phyloP scores from a whole-genome alignment of 1,140 invertebrate species.

The Drosophila arawakana region DNA sequence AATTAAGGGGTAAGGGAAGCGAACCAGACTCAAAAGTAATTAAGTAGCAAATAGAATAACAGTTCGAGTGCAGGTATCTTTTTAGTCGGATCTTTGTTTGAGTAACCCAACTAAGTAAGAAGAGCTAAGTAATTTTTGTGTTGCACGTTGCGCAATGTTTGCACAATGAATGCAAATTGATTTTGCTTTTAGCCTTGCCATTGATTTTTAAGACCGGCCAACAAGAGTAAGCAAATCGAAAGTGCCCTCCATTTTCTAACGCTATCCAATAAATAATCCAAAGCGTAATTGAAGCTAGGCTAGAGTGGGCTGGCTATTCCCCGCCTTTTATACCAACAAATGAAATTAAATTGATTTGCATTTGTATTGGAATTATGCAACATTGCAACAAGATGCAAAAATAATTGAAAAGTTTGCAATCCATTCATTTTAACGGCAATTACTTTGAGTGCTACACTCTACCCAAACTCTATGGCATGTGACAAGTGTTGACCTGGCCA shows the following conservation, averaged over 20 bases:
- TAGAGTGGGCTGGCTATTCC: background rate
- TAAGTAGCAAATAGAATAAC: background rate
- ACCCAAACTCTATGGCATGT: background rate
- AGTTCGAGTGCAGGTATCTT: background rate
- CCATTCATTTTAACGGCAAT: constrained; percentile 14
- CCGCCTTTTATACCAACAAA: constrained; percentile 6
- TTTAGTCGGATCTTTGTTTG: background rate
- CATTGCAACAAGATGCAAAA: constrained; percentile 9
- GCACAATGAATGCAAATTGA: constrained; percentile 63
- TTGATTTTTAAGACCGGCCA: constrained; percentile 16
- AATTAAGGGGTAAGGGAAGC: too few species aligned
- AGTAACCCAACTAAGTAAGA: background rate
- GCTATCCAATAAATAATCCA: constrained; percentile 51
- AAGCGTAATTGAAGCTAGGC: constrained; percentile 24
- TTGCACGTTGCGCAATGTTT: constrained; percentile 49
- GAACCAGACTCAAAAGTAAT: background rate
- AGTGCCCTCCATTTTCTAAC: constrained; percentile 33
- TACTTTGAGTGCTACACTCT: constrained; percentile 11
- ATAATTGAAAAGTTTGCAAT: constrained; percentile 14
- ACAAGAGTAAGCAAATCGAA: constrained; percentile 55
- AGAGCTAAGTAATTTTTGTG: background rate
- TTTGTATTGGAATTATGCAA: constrained; percentile 36
- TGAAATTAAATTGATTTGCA: constrained; percentile 60
- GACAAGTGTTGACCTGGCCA: background rate
- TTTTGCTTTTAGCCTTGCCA: constrained; percentile 29